These are phyloP conservation scores for Ichneumoninae sp. DNA, from an alignment of 2,888 invertebrate species.

Conservation along the genomic window DNA sequence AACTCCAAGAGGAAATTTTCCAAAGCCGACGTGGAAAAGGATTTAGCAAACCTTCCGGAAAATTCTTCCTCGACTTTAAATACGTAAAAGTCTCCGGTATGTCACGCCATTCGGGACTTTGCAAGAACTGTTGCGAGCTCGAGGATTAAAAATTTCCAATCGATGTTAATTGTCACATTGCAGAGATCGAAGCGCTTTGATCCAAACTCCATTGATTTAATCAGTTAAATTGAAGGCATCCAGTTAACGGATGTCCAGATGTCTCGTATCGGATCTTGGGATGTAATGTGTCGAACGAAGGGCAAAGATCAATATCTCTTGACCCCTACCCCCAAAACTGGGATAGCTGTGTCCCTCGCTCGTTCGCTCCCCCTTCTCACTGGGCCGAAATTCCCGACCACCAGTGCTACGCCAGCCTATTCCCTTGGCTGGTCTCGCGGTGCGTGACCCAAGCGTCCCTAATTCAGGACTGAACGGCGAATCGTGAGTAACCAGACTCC, in stretches of 20 bases:
- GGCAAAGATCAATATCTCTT: slow-evolving; percentile 72
- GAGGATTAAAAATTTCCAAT: neutral
- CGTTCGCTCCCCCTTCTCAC: slow-evolving; percentile 40
- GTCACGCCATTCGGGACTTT: neutral
- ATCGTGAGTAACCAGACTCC: slow-evolving; percentile 49
- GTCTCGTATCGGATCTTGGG: slow-evolving; percentile 64
- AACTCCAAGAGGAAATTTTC: neutral
- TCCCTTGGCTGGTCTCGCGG: slow-evolving; percentile 65
- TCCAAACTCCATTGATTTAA: neutral
- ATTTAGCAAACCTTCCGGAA: neutral
- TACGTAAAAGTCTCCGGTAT: neutral
- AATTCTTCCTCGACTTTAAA: neutral
- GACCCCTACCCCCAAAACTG: slow-evolving; percentile 65
- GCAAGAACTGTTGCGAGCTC: neutral
- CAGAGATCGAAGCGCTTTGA: neutral
- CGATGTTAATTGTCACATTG: neutral
- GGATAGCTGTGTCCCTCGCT: slow-evolving; percentile 52
- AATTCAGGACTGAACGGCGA: slow-evolving; percentile 61
- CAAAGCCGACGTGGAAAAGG: slow-evolving; percentile 17
- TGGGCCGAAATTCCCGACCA: slow-evolving; percentile 41
- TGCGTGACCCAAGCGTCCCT: slow-evolving; percentile 66
- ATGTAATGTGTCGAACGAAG: slow-evolving; percentile 67
- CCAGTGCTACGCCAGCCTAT: slow-evolving; percentile 55
- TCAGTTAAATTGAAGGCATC: slow-evolving; percentile 19
- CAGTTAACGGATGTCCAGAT: slow-evolving; percentile 43